A percentile compares a stretch with the other conserved stretches of the same genome.
phyloP scores from a whole-genome alignment of 2,797 vertebrate genomes.

The Gadopsis marmoratus region DNA sequence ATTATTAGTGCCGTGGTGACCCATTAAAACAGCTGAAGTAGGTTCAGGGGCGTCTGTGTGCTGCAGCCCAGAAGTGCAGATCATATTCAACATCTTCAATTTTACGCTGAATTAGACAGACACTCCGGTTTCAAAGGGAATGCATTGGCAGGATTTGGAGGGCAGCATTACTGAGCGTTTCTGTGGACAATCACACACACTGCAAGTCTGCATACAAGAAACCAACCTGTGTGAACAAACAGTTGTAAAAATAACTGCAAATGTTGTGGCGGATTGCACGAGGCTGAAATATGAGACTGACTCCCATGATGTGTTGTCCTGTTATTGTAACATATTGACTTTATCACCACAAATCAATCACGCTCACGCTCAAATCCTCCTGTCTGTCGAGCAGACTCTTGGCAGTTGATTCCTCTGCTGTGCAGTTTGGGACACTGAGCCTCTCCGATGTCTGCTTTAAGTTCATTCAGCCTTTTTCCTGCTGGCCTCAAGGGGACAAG shows the following conservation, averaged over 20 bases:
- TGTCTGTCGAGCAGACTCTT: constrained; percentile 31
- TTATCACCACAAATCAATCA: constrained; percentile 27
- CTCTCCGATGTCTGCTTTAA: constrained; percentile 75
- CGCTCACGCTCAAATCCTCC: constrained; percentile 7
- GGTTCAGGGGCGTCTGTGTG: constrained; percentile 7
- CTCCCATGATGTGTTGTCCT: not conserved
- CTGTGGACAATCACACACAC: constrained; percentile 26
- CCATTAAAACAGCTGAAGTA: constrained; percentile 48
- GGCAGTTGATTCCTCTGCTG: constrained; percentile 35
- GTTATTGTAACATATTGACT: constrained; percentile 11
- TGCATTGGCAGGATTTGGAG: constrained; percentile 53
- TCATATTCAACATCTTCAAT: constrained; percentile 50
- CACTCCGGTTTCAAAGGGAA: constrained; percentile 67
- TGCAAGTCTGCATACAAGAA: not conserved
- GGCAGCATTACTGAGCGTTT: constrained; percentile 35
- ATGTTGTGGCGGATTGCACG: not conserved
- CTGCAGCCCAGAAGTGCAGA: constrained; percentile 40
- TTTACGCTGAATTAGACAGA: constrained; percentile 70
- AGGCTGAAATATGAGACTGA: constrained; percentile 18
- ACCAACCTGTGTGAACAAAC: constrained; percentile 16
- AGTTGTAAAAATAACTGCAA: constrained; percentile 1
- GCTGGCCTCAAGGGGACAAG: constrained; percentile 48
- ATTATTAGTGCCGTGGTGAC: constrained; percentile 25
- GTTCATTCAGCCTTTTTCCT: constrained; percentile 74
- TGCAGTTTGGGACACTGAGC: constrained; percentile 45